A percentile compares a stretch with the other conserved stretches of the same genome.
Conservation (phyloP, 2,113 vertebrate species). For the Poeciliopsis prolifica region DNA sequence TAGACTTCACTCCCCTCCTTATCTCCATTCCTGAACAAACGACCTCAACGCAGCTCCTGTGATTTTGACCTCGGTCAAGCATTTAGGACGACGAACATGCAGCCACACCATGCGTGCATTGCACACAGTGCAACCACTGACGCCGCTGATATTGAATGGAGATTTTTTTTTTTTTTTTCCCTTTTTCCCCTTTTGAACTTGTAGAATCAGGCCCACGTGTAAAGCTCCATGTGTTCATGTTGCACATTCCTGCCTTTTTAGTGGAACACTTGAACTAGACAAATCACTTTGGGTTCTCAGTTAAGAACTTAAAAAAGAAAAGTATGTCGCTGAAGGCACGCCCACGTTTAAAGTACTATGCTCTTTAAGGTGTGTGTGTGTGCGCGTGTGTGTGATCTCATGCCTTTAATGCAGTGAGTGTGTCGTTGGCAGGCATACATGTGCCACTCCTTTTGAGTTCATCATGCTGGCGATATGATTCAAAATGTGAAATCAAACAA, state of each 20-base stretch:
- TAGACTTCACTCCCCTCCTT: neutral
- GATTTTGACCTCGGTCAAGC: neutral
- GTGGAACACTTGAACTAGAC: neutral
- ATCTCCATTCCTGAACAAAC: neutral
- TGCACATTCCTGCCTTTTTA: neutral
- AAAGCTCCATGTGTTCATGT: neutral
- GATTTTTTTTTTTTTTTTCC: neutral
- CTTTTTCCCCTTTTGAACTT: no score
- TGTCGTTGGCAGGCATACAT: slow-evolving; percentile 27
- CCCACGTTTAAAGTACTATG: slow-evolving; percentile 8
- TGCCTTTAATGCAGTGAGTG: slow-evolving; percentile 13
- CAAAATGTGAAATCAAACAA: neutral
- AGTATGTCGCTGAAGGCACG: neutral
- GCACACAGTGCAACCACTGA: neutral
- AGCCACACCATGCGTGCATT: neutral
- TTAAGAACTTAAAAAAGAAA: neutral
- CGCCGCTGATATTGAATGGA: neutral
- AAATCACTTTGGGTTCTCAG: neutral
- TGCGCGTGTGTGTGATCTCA: slow-evolving; percentile 2
- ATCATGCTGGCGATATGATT: neutral
- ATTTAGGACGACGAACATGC: slow-evolving; percentile 41
- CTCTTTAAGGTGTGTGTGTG: slow-evolving; percentile 12
- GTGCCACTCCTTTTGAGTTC: slow-evolving; percentile 5
- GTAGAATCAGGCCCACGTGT: neutral
- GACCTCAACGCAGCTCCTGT: neutral